phyloP scores from a whole-genome alignment of 2,113 vertebrate genomes.

The Dryoscopus gambensis region DNA sequence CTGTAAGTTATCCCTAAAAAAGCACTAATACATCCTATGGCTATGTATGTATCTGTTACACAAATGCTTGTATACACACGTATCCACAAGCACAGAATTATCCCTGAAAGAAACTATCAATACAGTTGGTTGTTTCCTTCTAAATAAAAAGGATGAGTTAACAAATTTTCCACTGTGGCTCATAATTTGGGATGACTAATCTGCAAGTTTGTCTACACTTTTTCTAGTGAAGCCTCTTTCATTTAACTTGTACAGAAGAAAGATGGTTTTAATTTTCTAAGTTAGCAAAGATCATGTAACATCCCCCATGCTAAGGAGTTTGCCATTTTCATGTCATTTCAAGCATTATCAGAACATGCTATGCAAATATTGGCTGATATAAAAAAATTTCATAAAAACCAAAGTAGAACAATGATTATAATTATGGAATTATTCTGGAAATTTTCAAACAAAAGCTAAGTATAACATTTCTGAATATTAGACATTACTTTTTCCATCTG shows the following conservation, averaged over 20 bases:
- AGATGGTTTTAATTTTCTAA: not conserved
- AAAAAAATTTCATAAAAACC: not conserved
- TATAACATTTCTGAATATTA: constrained; percentile 16
- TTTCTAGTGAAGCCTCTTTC: not conserved
- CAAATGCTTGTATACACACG: not conserved
- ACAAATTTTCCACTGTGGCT: not conserved
- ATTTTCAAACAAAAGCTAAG: not conserved
- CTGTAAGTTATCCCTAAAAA: not conserved
- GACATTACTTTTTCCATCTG: constrained; percentile 57
- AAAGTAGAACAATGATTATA: not conserved
- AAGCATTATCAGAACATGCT: not conserved
- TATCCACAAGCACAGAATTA: not conserved
- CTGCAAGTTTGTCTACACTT: not conserved
- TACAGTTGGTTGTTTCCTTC: not conserved
- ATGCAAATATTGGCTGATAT: not conserved
- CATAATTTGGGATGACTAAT: not conserved
- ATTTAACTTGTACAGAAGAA: not conserved
- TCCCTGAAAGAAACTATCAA: not conserved
- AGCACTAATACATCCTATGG: not conserved
- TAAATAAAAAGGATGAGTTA: not conserved
- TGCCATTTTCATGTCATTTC: not conserved
- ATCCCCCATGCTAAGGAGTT: not conserved
- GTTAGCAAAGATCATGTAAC: not conserved
- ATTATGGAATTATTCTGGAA: not conserved
- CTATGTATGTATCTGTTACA: not conserved